Evolutionary conservation across 53 echinoderm and acorn worm species (phyloP).

Genomic region (Henricia sp.): DNA sequence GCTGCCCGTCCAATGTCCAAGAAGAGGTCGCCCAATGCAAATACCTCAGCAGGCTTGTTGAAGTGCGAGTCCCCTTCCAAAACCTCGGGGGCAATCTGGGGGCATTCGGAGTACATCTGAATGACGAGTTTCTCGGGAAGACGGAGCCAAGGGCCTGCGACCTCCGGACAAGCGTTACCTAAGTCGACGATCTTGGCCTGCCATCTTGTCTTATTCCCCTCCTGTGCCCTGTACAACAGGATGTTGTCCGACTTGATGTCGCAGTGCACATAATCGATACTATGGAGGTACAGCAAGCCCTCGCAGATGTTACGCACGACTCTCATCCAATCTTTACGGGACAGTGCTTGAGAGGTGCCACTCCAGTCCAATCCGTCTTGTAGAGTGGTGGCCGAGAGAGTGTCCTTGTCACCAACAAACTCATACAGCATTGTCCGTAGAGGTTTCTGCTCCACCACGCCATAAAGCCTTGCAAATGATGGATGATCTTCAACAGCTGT

Average conservation of each 20-base stretch:
- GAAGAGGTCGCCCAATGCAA: no score
- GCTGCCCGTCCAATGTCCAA: background rate
- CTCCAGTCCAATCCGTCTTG: conserved; percentile 2
- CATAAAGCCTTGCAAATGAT: conserved; percentile 1
- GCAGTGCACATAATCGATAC: conserved; percentile 1
- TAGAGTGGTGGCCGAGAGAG: conserved; percentile 3
- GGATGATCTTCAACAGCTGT: conserved; percentile 6
- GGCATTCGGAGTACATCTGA: background rate
- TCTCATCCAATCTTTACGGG: background rate
- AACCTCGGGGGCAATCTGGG: background rate
- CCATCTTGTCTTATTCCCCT: conserved; percentile 10
- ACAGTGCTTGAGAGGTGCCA: background rate
- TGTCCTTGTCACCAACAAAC: conserved; percentile 21
- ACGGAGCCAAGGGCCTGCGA: conserved; percentile 12
- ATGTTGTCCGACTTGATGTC: conserved; percentile 14
- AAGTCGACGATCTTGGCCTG: conserved; percentile 14
- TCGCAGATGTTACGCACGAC: conserved; percentile 9
- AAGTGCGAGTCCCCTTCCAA: background rate
- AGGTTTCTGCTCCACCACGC: conserved; percentile 16
- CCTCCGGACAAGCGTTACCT: conserved; percentile 13
- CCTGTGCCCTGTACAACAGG: background rate
- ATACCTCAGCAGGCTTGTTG: background rate
- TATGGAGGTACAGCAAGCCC: conserved; percentile 6
- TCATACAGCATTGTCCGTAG: conserved; percentile 18
- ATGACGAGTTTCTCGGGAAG: background rate